A percentile compares a stretch with the other conserved stretches of the same genome.
These are phyloP conservation scores for Rhamphomyia laevipes DNA, from an alignment of 2,888 invertebrate genomes.

Conservation along the genomic window DNA sequence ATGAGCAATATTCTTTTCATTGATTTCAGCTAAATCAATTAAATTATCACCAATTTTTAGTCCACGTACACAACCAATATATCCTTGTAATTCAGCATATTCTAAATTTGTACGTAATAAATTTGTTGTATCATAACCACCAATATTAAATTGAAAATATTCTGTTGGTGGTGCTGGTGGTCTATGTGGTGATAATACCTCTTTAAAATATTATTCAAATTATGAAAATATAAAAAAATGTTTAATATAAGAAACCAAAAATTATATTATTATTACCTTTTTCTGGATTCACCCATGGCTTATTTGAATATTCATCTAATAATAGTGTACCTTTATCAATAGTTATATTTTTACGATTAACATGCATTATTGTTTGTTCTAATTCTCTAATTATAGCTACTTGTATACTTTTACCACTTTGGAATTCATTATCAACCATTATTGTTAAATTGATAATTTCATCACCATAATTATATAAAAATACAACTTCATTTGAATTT, in stretches of 20 bases:
- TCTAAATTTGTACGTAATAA: constrained; percentile 46
- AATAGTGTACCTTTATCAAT: constrained; percentile 56
- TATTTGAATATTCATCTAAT: constrained; percentile 66
- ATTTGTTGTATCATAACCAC: constrained; percentile 70
- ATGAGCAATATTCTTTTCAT: constrained; percentile 54
- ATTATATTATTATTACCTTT: constrained; percentile 45
- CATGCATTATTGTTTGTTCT: constrained; percentile 64
- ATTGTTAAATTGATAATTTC: constrained; percentile 63
- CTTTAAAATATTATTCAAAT: constrained; percentile 34
- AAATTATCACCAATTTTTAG: constrained; percentile 71
- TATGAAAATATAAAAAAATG: not conserved
- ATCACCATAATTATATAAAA: constrained; percentile 71
- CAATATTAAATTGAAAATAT: constrained; percentile 80
- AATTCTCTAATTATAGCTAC: constrained; percentile 69
- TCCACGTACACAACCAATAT: constrained; percentile 78
- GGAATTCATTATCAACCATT: constrained; percentile 62
- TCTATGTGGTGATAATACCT: constrained; percentile 76
- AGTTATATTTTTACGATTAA: constrained; percentile 64
- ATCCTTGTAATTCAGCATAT: constrained; percentile 50
- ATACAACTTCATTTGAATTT: constrained; percentile 66
- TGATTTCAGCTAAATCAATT: constrained; percentile 64
- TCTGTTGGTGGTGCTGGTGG: constrained; percentile 82
- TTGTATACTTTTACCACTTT: constrained; percentile 74
- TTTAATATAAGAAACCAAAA: not conserved
- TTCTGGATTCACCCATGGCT: constrained; percentile 77